Base-by-base conservation (phyloP, 2,888 invertebrate genomes). In the Bursaphelenchus okinawaensis region DNA sequence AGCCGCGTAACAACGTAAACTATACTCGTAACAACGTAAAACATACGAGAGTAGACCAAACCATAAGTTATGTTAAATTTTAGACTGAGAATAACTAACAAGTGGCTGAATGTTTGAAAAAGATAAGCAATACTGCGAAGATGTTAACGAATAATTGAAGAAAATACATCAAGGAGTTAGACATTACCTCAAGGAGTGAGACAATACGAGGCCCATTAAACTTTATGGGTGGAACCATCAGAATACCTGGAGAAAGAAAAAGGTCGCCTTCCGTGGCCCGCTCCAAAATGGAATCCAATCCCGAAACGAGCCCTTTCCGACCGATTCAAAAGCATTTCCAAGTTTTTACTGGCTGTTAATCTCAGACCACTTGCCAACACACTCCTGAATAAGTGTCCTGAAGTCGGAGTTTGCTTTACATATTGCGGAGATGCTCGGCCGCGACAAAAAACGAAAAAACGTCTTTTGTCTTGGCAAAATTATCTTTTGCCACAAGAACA, bases 291-390 rank as follows among this genome's bases (percentile, higher is more conserved):
- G 23, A 31, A n/a, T 62, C 56, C 51, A 28, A 52, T 20, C 61
- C 40, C 51, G 31, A 26, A 57, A 20, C 24, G 22, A 58, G 7
- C 20, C 62, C 29, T 24, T 22, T 28, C 63, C 63, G 50, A 58
- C 50, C 31, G 29, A 23, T 62, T 57, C 62, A 63, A 29, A 58
- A 12, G 59, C 61, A 63, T 19, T 40, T 40, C n/a, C 16, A 40
- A n/a, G 12, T 40, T 40, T 40, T 40, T 40, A 40, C 40, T 40
- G 40, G 40, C 40, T 40, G 40, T 40, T 40, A 40, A 40, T 40
- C 40, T 40, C 40, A n/a, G 40, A 40, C 40, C 40, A 40, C 40
- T 40, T 40, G 2, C 40, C 40, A n/a, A 40, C 40, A n/a, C 40
- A 40, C 40, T 40, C 40, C 40, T 40, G 16, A 40, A 40, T 40